Evolutionary conservation across 2,888 invertebrate genomes (phyloP).

Genomic region (Lycaena phlaeas): DNA sequence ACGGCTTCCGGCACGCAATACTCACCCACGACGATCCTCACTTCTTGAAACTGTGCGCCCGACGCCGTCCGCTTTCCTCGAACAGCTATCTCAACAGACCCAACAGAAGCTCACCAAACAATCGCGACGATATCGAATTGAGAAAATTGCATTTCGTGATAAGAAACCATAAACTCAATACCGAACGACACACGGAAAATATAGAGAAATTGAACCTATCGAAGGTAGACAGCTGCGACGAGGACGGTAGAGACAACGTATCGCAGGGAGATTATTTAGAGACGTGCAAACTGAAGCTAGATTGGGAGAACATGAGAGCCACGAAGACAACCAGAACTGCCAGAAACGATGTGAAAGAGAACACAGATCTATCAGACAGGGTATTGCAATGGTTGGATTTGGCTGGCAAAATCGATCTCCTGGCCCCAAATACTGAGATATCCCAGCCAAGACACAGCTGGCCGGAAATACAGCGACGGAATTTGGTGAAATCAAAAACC

Average conservation of each 20-base stretch:
- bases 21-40: conserved; percentile 76
- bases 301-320: conserved; percentile 43
- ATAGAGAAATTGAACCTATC: conserved; percentile 46
- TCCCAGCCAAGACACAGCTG: conserved; percentile 57
- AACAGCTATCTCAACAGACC: conserved; percentile 28
- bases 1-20: conserved; percentile 80
- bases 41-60: conserved; percentile 35
- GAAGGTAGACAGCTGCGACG: conserved; percentile 43
- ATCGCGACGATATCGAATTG: conserved; percentile 34
- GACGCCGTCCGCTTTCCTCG: conserved; percentile 47
- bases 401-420: conserved; percentile 73
- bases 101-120: conserved; percentile 33
- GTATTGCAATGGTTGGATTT: conserved; percentile 87
- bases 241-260: conserved; percentile 38
- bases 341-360: conserved; percentile 41
- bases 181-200: conserved; percentile 21
- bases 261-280: conserved; percentile 39
- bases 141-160: conserved; percentile 47
- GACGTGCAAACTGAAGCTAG: conserved; percentile 29
- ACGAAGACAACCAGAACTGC: conserved; percentile 49
- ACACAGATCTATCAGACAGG: conserved; percentile 74
- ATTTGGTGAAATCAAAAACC: conserved; percentile 50
- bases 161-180: conserved; percentile 33
- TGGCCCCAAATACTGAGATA: conserved; percentile 50
- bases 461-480: conserved; percentile 51